Evolutionary conservation across 2,797 vertebrate species (phyloP).

Genomic region (Tapera naevia): DNA sequence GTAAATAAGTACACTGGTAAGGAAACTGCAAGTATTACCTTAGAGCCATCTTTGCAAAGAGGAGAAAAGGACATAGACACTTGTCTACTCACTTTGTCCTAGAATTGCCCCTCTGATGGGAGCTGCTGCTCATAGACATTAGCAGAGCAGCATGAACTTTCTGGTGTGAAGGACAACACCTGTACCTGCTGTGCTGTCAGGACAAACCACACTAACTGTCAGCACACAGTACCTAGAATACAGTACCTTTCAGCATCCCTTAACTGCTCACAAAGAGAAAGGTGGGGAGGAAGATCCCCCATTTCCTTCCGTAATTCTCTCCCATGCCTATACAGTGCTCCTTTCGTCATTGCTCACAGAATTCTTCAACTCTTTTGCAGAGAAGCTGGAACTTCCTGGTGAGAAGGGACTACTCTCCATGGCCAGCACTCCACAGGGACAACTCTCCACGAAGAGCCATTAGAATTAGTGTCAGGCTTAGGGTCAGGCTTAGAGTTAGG

Average conservation of each 20-base stretch:
- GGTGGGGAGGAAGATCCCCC: not conserved
- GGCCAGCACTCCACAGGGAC: too few relatives aligned
- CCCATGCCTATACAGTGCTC: not conserved
- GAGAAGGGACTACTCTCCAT: too few relatives aligned
- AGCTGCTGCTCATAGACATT: not conserved
- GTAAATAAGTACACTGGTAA: not conserved
- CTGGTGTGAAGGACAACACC: slow-evolving; percentile 4
- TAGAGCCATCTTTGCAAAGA: not conserved
- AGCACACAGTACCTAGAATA: not conserved
- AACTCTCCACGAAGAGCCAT: too few relatives aligned
- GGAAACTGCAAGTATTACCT: not conserved
- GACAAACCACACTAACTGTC: not conserved
- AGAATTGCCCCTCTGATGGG: not conserved
- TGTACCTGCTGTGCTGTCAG: not conserved
- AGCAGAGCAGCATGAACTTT: not conserved
- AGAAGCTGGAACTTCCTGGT: not conserved
- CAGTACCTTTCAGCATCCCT: not conserved
- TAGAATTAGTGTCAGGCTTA: too few relatives aligned
- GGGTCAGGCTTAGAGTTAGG: too few relatives aligned
- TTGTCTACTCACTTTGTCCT: not conserved
- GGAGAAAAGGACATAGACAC: not conserved
- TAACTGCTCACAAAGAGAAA: not conserved
- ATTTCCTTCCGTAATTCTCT: not conserved
- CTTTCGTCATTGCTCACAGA: not conserved
- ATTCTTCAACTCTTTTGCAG: not conserved